Conservation (phyloP, 2,888 invertebrate genomes). For the Dione vanillae region DNA sequence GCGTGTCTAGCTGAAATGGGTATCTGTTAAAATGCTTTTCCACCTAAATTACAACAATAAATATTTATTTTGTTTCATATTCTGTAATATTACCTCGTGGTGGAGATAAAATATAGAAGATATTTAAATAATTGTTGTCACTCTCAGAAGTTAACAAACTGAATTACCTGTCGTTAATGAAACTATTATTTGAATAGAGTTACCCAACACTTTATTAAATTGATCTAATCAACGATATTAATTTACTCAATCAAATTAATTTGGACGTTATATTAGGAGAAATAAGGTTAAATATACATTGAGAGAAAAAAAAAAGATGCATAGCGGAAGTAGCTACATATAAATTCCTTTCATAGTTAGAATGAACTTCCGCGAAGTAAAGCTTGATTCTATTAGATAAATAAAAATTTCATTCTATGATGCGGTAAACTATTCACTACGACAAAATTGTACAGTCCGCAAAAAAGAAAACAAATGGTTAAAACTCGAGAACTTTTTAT, state of each 20-base stretch:
- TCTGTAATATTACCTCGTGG: no score
- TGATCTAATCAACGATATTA: neutral
- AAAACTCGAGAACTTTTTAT: slow-evolving; percentile 11
- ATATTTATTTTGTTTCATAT: no score
- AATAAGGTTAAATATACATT: neutral
- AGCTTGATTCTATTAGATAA: no score
- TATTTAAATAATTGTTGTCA: no score
- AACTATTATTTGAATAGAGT: neutral
- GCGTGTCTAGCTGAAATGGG: no score
- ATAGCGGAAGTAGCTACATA: no score
- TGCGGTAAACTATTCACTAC: slow-evolving; percentile 20
- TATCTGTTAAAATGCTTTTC: no score
- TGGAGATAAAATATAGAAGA: no score
- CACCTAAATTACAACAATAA: no score
- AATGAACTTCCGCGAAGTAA: no score
- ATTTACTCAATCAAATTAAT: neutral
- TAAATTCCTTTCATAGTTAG: no score
- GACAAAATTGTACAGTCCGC: slow-evolving; percentile 10
- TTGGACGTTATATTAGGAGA: neutral
- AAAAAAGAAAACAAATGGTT: slow-evolving; percentile 4
- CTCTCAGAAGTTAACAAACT: no score
- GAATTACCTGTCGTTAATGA: neutral
- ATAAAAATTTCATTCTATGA: slow-evolving; percentile 20
- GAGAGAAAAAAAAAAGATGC: neutral
- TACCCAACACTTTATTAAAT: neutral